Percentiles rank a stretch among this genome's conserved stretches.
phyloP scores from a whole-genome alignment of 2,113 vertebrate species.

The Solea solea region DNA sequence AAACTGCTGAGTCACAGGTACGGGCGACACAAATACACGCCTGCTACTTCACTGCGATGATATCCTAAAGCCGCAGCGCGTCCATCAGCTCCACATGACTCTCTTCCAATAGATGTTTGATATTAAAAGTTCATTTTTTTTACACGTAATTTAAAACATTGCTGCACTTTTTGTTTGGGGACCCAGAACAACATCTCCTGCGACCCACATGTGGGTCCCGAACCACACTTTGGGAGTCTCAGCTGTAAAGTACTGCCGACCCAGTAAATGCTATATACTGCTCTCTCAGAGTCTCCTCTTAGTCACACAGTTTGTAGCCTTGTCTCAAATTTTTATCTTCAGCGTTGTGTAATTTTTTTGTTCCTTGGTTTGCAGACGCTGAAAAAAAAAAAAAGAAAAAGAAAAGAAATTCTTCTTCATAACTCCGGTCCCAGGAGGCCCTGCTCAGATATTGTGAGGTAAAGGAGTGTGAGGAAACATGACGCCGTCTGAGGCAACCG shows the following conservation, averaged over 20 bases:
- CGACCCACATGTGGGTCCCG: no score
- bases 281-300: constrained; percentile 1
- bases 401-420: constrained; percentile 1
- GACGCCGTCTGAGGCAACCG: constrained; percentile 29
- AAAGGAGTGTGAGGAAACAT: constrained; percentile 38
- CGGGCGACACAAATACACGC: not conserved
- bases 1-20: constrained; percentile 28
- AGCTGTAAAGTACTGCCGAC: not conserved
- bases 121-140: no score
- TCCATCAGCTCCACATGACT: no score
- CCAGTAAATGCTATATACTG: not conserved
- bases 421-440: constrained; percentile 35
- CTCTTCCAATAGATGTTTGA: no score
- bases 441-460: constrained; percentile 24
- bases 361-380: constrained; percentile 23
- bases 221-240: no score
- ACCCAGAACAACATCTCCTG: no score
- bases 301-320: constrained; percentile 23
- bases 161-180: no score
- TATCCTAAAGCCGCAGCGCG: constrained; percentile 35
- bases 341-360: constrained; percentile 36
- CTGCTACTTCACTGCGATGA: constrained; percentile 35
- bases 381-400: not conserved
- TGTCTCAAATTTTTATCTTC: constrained; percentile 16
- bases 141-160: no score